A percentile compares a stretch with the other conserved stretches of the same genome.
These are phyloP conservation scores for Tillus elongatus DNA, from an alignment of 2,888 invertebrate species.

Conservation along the genomic window DNA sequence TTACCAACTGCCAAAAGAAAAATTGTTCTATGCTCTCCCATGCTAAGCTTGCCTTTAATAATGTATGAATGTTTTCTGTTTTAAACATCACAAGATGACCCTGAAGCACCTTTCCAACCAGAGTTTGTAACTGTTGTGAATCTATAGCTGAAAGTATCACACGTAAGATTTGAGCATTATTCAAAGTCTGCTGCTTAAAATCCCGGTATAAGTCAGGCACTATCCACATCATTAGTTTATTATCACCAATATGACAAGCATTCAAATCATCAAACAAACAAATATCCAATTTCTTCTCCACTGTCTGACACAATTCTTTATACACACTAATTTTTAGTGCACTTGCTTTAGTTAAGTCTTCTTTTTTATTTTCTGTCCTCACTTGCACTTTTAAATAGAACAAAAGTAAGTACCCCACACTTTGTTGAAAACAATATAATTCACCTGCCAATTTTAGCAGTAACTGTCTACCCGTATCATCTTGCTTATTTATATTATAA, in stretches of 20 bases:
- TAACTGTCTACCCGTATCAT: constrained; percentile 70
- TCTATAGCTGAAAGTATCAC: constrained; percentile 87
- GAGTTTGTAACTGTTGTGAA: constrained; percentile 78
- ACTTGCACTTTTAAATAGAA: constrained; percentile 81
- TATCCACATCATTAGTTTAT: constrained; percentile 81
- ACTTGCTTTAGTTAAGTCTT: constrained; percentile 41
- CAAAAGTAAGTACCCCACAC: constrained; percentile 75
- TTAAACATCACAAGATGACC: constrained; percentile 79
- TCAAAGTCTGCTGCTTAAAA: constrained; percentile 78
- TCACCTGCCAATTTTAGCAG: constrained; percentile 67
- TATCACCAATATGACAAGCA: constrained; percentile 82
- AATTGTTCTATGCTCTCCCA: constrained; percentile 98
- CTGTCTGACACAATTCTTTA: constrained; percentile 75
- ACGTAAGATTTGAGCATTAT: constrained; percentile 79
- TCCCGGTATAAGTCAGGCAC: constrained; percentile 88
- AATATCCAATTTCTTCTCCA: constrained; percentile 65
- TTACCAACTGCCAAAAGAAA: constrained; percentile 92
- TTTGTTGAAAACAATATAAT: constrained; percentile 61
- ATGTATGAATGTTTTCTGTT: constrained; percentile 62
- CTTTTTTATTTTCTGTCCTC: constrained; percentile 45
- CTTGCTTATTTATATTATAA: constrained; percentile 57
- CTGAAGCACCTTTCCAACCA: constrained; percentile 85
- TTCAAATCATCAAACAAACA: constrained; percentile 75
- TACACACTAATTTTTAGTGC: constrained; percentile 79
- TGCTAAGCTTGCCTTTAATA: constrained; percentile 72